A percentile compares a stretch with the other conserved stretches of the same genome.
Conservation (phyloP, 2,113 vertebrate species). For the Passer domesticus region DNA sequence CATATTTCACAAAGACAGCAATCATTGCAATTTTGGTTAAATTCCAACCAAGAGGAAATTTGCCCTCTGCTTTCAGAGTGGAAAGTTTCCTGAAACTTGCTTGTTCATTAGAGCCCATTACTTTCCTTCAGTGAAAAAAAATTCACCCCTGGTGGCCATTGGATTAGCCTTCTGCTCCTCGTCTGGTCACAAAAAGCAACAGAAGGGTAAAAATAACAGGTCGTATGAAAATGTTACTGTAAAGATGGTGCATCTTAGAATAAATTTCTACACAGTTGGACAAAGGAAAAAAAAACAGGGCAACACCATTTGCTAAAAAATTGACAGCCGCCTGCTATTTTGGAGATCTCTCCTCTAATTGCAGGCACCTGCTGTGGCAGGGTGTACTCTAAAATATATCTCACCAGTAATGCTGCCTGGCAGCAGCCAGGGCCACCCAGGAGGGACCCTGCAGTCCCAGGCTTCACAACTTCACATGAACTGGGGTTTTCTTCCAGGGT, state of each 20-base stretch:
- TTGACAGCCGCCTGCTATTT: constrained; percentile 44
- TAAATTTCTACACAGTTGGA: constrained; percentile 36
- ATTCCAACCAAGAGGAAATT: background rate
- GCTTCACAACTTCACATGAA: background rate
- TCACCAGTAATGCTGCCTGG: background rate
- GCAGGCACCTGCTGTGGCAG: background rate
- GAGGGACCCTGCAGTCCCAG: background rate
- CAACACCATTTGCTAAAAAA: constrained; percentile 34
- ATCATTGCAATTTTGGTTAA: background rate
- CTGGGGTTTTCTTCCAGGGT: background rate
- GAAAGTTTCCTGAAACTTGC: background rate
- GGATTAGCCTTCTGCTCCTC: background rate
- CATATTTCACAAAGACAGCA: background rate
- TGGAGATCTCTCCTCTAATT: constrained; percentile 1
- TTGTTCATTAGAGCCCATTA: background rate
- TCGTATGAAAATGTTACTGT: constrained; percentile 1
- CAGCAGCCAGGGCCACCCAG: constrained; percentile 1
- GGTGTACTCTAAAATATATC: constrained; percentile 23
- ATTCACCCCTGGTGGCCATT: background rate
- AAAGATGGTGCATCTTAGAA: constrained; percentile 33
- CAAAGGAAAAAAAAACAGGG: background rate
- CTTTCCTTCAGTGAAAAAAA: background rate
- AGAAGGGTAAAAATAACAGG: constrained; percentile 37
- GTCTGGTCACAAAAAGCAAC: constrained; percentile 12
- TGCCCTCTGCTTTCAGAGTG: background rate